phyloP scores from a whole-genome alignment of 2,113 vertebrate genomes.

The Pungitius pungitius region DNA sequence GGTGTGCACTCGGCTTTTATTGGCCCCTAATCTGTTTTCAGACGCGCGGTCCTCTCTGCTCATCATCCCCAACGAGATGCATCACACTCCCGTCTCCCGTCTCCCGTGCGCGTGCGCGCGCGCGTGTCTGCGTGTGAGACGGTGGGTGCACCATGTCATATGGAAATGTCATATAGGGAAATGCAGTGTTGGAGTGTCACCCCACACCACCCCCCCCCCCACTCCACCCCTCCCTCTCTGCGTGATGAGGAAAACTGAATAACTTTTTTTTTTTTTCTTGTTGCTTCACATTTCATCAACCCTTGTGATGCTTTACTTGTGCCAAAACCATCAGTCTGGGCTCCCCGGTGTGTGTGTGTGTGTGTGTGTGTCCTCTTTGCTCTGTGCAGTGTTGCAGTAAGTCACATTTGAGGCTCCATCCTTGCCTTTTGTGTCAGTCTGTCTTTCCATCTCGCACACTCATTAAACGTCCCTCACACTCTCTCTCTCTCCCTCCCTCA shows the following conservation, averaged over 20 bases:
- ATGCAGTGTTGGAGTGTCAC: conserved; percentile 62
- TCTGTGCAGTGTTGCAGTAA: conserved; percentile 40
- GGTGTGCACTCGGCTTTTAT: conserved; percentile 76
- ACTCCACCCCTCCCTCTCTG: conserved; percentile 25
- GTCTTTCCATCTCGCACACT: conserved; percentile 76
- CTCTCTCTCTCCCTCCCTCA: conserved; percentile 18
- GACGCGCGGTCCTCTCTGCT: conserved; percentile 62
- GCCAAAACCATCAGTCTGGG: conserved; percentile 64
- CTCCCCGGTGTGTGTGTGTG: conserved; percentile 31
- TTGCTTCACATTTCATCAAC: conserved; percentile 85
- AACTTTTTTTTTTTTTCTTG: conserved; percentile 56
- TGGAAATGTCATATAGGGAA: conserved; percentile 75
- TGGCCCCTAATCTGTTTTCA: conserved; percentile 79
- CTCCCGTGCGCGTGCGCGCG: conserved; percentile 14
- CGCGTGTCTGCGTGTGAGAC: conserved; percentile 8
- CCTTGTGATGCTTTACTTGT: conserved; percentile 71
- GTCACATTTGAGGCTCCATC: conserved; percentile 66
- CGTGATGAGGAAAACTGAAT: conserved; percentile 70
- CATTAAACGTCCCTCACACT: conserved; percentile 79
- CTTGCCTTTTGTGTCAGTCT: conserved; percentile 76
- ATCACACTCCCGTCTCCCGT: conserved; percentile 18
- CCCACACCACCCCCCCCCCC: too few species aligned
- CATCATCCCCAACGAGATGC: conserved; percentile 71
- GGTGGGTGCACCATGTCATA: conserved; percentile 52
- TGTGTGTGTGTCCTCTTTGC: conserved; percentile 40